A percentile compares a stretch with the other conserved stretches of the same genome.
These are phyloP conservation scores for Istiophorus platypterus DNA, from an alignment of 2,113 vertebrate genomes.

Conservation along the genomic window DNA sequence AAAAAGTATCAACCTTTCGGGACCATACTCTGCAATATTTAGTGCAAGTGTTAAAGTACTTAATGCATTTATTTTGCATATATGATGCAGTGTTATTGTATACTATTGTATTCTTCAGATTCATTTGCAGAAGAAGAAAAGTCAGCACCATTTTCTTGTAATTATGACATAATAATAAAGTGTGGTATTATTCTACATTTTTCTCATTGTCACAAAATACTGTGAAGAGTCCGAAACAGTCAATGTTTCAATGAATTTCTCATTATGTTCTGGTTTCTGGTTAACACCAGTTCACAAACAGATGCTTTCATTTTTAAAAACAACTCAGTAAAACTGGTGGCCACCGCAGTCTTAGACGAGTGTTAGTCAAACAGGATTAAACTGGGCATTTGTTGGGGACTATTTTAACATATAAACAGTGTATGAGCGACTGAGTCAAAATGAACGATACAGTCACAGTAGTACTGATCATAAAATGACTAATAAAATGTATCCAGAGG, in stretches of 20 bases:
- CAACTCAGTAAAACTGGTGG: not conserved
- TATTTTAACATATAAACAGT: no score
- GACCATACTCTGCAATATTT: conserved; percentile 2
- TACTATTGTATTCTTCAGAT: not conserved
- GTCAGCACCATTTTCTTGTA: not conserved
- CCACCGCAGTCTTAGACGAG: no score
- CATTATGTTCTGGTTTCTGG: no score
- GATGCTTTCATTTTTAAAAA: not conserved
- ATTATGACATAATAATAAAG: not conserved
- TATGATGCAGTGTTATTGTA: not conserved
- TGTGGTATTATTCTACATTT: not conserved
- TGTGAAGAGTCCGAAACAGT: no score
- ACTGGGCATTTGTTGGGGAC: no score
- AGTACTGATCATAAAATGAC: no score
- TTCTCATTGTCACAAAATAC: no score
- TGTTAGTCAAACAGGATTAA: no score
- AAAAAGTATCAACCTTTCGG: conserved; percentile 20
- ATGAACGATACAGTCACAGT: no score
- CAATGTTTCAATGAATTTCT: no score
- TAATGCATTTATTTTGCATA: not conserved
- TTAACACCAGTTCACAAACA: not conserved
- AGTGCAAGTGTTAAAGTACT: not conserved
- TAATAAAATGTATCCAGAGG: no score
- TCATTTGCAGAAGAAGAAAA: not conserved
- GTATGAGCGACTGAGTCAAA: no score